Percentiles rank a stretch among this genome's conserved stretches.
Evolutionary conservation across 2,797 vertebrate species (phyloP).

Genomic region (Cuculus canorus): DNA sequence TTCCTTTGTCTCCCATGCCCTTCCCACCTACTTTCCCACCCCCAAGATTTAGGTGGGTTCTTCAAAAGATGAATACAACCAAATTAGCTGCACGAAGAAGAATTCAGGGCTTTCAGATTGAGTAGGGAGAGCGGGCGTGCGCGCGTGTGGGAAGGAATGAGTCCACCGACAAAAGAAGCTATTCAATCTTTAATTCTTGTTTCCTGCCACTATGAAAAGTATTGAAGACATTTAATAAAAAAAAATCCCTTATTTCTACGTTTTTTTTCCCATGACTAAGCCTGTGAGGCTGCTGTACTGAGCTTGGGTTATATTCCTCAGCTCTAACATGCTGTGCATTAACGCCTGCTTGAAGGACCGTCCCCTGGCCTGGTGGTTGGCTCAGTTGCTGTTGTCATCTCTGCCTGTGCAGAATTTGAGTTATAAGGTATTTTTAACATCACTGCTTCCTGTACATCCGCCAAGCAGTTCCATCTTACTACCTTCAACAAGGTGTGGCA

Average conservation of each 20-base stretch:
- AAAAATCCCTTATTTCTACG: not conserved
- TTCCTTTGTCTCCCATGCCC: constrained; percentile 9
- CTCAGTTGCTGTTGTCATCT: not conserved
- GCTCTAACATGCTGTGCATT: not conserved
- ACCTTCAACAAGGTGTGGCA: not conserved
- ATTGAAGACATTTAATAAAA: not conserved
- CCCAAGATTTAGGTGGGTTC: constrained; percentile 1
- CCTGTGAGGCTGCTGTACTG: not conserved
- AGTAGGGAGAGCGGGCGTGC: not conserved
- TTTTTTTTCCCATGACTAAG: not conserved
- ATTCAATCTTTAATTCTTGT: not conserved
- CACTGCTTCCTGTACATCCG: not conserved
- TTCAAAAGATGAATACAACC: constrained; percentile 16
- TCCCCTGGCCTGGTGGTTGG: no score
- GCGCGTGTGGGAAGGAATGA: constrained; percentile 4
- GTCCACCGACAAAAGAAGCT: constrained; percentile 33
- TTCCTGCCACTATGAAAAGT: constrained; percentile 1
- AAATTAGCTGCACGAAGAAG: not conserved
- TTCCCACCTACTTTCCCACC: not conserved
- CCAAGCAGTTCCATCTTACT: not conserved
- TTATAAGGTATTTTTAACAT: not conserved
- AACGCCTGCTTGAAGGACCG: no score
- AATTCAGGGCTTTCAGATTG: not conserved
- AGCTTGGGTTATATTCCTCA: not conserved
- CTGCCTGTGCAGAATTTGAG: not conserved